Evolutionary conservation across 2,113 vertebrate species (phyloP).

Genomic region (Cercopithecus mona): DNA sequence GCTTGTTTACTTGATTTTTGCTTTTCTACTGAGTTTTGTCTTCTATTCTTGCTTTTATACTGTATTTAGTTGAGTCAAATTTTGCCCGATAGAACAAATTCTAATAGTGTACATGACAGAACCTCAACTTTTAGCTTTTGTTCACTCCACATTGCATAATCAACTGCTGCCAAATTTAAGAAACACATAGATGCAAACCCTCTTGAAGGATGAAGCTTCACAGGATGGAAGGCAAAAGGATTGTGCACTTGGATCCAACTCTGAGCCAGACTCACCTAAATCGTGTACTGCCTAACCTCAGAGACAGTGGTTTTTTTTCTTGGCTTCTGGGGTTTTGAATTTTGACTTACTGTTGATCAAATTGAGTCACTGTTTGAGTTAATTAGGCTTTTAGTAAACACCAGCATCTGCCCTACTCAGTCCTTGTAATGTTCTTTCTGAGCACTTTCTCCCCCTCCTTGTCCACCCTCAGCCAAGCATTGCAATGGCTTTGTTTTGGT

Average conservation of each 20-base stretch:
- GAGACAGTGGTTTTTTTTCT: background rate
- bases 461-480: background rate
- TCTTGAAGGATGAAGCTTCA: background rate
- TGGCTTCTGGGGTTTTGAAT: background rate
- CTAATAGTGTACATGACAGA: background rate
- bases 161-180: background rate
- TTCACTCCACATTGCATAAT: background rate
- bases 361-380: background rate
- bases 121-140: background rate
- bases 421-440: background rate
- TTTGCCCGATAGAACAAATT: background rate
- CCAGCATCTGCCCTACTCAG: background rate
- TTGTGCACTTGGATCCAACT: background rate
- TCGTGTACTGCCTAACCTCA: background rate
- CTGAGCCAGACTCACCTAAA: background rate
- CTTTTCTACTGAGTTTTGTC: background rate
- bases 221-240: background rate
- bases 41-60: background rate
- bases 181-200: background rate
- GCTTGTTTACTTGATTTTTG: background rate
- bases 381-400: slow-evolving; percentile 11
- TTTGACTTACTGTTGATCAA: background rate
- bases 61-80: background rate
- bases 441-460: background rate
- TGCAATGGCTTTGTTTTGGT: slow-evolving; percentile 58